Conservation (phyloP, 2,888 invertebrate species). For the Nomada lathburiana region DNA sequence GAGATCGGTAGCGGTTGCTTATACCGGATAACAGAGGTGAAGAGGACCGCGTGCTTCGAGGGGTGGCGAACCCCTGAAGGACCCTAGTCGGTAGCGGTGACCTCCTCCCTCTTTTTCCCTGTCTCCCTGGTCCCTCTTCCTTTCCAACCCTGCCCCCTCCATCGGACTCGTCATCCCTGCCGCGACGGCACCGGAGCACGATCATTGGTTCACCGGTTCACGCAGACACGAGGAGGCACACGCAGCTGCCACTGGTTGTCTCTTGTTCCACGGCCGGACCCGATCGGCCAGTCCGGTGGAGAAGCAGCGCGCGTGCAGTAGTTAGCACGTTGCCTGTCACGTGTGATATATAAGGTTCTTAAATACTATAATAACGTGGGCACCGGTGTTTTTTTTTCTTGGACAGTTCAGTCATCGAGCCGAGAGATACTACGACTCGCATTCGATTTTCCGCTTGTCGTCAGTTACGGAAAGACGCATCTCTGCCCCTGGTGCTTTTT, state of each 20-base stretch:
- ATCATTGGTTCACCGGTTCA: slow-evolving; percentile 83
- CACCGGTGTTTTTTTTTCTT: slow-evolving; percentile 1
- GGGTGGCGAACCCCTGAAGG: slow-evolving; percentile 82
- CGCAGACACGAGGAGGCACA: slow-evolving; percentile 78
- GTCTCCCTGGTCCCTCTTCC: slow-evolving; percentile 69
- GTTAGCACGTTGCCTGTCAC: slow-evolving; percentile 55
- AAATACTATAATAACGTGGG: slow-evolving; percentile 6
- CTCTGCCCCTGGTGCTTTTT: slow-evolving; percentile 15
- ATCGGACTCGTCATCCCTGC: slow-evolving; percentile 71
- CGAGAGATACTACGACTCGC: neutral
- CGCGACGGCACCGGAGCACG: slow-evolving; percentile 74
- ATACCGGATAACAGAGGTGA: slow-evolving; percentile 61
- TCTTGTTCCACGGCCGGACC: slow-evolving; percentile 71
- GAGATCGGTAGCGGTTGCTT: slow-evolving; percentile 59
- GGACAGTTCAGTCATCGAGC: neutral
- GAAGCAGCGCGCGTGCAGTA: slow-evolving; percentile 68
- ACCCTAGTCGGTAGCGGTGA: slow-evolving; percentile 77
- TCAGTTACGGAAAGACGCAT: slow-evolving; percentile 12
- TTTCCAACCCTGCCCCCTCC: slow-evolving; percentile 70
- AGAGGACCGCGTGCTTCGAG: slow-evolving; percentile 70
- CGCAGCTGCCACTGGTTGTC: slow-evolving; percentile 77
- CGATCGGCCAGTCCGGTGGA: slow-evolving; percentile 70
- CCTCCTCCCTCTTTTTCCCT: slow-evolving; percentile 72
- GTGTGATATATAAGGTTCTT: slow-evolving; percentile 26
- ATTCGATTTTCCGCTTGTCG: slow-evolving; percentile 18